Percentiles rank a stretch among this genome's conserved stretches.
Conservation (phyloP, 1,140 invertebrate species). For the Sitodiplosis mosellana region DNA sequence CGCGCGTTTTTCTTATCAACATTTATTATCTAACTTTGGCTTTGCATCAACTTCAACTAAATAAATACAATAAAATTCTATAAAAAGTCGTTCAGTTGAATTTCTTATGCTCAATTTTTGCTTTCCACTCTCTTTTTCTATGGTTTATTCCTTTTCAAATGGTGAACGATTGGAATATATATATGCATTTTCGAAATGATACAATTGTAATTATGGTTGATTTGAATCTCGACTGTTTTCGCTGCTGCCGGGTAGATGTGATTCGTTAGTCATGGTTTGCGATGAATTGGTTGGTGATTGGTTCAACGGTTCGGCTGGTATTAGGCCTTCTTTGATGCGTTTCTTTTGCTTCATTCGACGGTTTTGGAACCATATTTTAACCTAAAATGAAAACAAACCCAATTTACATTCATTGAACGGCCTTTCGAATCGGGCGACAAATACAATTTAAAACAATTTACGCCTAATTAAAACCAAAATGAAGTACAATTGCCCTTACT, state of each 20-base stretch:
- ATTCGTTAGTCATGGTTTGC: constrained; percentile 18
- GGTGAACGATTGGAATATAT: not conserved
- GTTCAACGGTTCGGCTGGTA: constrained; percentile 35
- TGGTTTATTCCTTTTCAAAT: not conserved
- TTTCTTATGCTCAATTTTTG: not conserved
- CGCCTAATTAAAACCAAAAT: too few relatives aligned
- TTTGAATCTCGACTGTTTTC: constrained; percentile 42
- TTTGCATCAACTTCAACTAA: constrained; percentile 12
- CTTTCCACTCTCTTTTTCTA: not conserved
- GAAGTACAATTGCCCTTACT: constrained; percentile 19
- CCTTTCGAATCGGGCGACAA: not conserved
- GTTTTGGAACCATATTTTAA: constrained; percentile 87
- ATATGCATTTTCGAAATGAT: not conserved
- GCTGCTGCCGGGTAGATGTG: constrained; percentile 28
- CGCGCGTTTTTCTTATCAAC: too few relatives aligned
- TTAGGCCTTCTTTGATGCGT: constrained; percentile 74
- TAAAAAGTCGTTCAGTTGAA: too few relatives aligned
- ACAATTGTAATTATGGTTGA: constrained; percentile 15
- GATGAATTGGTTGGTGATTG: constrained; percentile 7
- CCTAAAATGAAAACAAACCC: constrained; percentile 30
- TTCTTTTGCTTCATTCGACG: constrained; percentile 89
- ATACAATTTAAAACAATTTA: not conserved
- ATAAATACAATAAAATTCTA: not conserved
- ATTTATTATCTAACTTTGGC: too few relatives aligned
- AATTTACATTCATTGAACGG: not conserved